Base-by-base conservation (phyloP, 2,888 invertebrate species). In the Pyralis farinalis region DNA sequence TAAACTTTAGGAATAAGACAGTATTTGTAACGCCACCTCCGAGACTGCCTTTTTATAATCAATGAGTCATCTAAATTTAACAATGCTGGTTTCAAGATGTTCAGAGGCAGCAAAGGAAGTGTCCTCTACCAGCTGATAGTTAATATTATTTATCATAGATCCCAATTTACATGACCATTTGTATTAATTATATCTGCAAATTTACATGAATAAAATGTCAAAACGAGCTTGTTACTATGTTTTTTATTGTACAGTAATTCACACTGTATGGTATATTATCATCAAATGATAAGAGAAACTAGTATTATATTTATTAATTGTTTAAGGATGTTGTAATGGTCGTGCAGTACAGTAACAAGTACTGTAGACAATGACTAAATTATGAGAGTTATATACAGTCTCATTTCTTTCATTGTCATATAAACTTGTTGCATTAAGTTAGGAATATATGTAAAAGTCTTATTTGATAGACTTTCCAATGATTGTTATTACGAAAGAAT, bases 1-100 rank as follows among this genome's bases (percentile, higher is more conserved):
- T 85, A 85, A 83, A 83, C 77, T 63, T 71, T 84, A 85, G 85
- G 63, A 71, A 64, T 87, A 88, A 87, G 87, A 78, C 86, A 80
- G 85, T 87, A 88, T 85, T 86, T 86, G 79, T 87, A 87, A 81
- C 59, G 73, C 83, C 83, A 86, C 78, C 84, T 85, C 85, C 77
- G 88, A 87, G 89, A 89, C 89, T 89, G 89, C 89, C 89, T 87
- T 89, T 86, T 88, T 89, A 81, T 82, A 85, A 82, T 77, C 74
- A 68, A 71, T 69, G 77, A 75, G 70, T 81, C 79, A 75, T 75
- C 71, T 71, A 78, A 85, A 80, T 80, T 79, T 65, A 77, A 75
- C 67, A 72, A 74, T 69, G 79, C 70, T 82, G 80, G 76, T 70
- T 65, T 68, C 49, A 53, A 61, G 56, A 64, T 62, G 58, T 55